Evolutionary conservation across 1,140 invertebrate genomes (phyloP).

Genomic region (Ostrea denselamellosa): DNA sequence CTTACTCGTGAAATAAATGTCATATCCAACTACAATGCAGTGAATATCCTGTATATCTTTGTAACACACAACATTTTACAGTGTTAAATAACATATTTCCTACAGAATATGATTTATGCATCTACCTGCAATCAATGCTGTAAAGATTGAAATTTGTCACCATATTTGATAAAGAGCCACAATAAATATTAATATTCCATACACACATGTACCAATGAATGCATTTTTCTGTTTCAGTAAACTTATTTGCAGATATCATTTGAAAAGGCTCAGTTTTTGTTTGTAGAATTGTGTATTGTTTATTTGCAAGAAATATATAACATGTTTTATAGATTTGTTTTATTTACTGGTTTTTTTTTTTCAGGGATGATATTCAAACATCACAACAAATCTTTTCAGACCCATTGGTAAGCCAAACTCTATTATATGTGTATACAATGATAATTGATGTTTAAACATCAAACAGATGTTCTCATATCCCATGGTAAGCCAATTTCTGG

Average conservation of each 20-base stretch:
- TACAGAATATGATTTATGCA: too few relatives aligned
- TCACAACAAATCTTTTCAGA: conserved; percentile 15
- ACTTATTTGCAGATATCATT: background rate
- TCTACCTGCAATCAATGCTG: too few relatives aligned
- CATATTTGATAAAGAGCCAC: too few relatives aligned
- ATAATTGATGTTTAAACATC: background rate
- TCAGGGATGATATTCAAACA: conserved; percentile 32
- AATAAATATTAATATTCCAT: background rate
- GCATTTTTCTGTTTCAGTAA: background rate
- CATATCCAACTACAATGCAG: too few relatives aligned
- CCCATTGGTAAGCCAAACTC: conserved; percentile 29
- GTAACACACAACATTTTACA: too few relatives aligned
- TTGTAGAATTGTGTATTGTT: background rate
- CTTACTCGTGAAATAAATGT: too few relatives aligned
- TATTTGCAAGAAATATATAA: background rate
- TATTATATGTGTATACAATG: conserved; percentile 24
- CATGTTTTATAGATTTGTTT: background rate
- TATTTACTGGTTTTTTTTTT: background rate
- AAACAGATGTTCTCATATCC: conserved; percentile 5
- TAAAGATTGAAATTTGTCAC: too few relatives aligned
- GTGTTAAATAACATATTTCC: too few relatives aligned
- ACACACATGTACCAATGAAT: background rate
- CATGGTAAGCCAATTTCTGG: conserved; percentile 31
- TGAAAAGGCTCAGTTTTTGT: background rate
- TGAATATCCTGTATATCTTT: too few relatives aligned